Evolutionary conservation across 2,113 vertebrate genomes (phyloP).

Genomic region (Brienomyrus longianalis): DNA sequence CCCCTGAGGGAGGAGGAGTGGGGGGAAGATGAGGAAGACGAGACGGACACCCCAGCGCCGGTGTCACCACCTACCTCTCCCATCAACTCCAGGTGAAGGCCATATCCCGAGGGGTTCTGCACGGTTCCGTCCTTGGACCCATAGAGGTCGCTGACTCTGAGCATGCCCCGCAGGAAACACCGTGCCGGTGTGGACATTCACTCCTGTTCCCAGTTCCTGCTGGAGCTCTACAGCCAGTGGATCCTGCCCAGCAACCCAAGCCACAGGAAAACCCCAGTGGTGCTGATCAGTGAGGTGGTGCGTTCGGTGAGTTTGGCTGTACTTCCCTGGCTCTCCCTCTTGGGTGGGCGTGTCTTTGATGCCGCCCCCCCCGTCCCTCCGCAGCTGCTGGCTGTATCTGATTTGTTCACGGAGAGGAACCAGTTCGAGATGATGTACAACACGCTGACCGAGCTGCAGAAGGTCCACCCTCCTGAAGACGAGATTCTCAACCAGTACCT

Average conservation of each 20-base stretch:
- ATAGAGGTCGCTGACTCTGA: background rate
- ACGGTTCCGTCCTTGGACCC: background rate
- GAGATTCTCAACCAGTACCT: slow-evolving; percentile 94
- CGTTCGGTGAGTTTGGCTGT: slow-evolving; percentile 74
- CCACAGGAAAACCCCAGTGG: slow-evolving; percentile 79
- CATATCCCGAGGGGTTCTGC: background rate
- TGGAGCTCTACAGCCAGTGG: slow-evolving; percentile 97
- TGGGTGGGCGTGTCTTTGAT: background rate
- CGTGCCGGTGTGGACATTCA: slow-evolving; percentile 97
- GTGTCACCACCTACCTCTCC: slow-evolving; percentile 80
- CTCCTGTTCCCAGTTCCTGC: slow-evolving; percentile 93
- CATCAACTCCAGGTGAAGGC: slow-evolving; percentile 81
- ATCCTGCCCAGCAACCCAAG: slow-evolving; percentile 76
- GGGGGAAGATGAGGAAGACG: slow-evolving; percentile 95
- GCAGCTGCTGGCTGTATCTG: slow-evolving; percentile 91
- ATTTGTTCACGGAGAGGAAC: slow-evolving; percentile 94
- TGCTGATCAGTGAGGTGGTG: slow-evolving; percentile 89
- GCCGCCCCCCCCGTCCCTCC: background rate
- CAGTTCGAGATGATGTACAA: slow-evolving; percentile 98
- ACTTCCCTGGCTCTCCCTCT: background rate
- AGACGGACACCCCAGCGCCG: slow-evolving; percentile 69
- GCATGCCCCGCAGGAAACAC: slow-evolving; percentile 73
- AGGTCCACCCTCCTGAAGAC: slow-evolving; percentile 86
- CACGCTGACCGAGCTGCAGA: slow-evolving; percentile 83
- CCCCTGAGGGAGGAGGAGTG: slow-evolving; percentile 91